Evolutionary conservation across 2,888 invertebrate genomes (phyloP).

Genomic region (Drosophila mimica): DNA sequence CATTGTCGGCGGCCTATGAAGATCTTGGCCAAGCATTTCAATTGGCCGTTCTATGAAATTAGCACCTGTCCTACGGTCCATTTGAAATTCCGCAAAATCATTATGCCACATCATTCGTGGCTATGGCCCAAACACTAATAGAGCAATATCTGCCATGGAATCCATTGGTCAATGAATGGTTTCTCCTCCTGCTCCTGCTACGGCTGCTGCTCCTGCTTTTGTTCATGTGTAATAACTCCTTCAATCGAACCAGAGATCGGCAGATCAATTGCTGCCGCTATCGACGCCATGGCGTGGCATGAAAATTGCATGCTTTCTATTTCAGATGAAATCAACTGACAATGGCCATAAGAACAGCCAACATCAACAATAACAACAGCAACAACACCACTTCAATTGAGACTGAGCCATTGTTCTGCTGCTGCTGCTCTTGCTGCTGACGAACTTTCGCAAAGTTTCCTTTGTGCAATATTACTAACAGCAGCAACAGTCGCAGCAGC

Average conservation of each 20-base stretch:
- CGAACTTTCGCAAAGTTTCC: conserved; percentile 78
- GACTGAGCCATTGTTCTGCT: conserved; percentile 71
- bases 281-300: conserved; percentile 75
- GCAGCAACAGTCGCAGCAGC: conserved; percentile 46
- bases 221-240: conserved; percentile 80
- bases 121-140: conserved; percentile 73
- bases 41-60: conserved; percentile 82
- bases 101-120: conserved; percentile 71
- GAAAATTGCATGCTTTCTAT: conserved; percentile 81
- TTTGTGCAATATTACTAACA: conserved; percentile 80
- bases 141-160: conserved; percentile 72
- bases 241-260: conserved; percentile 75
- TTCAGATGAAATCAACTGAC: conserved; percentile 80
- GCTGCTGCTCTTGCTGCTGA: conserved; percentile 53
- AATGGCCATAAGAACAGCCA: conserved; percentile 68
- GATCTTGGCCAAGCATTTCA: conserved; percentile 70
- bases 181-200: conserved; percentile 8
- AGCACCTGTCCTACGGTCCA: conserved; percentile 83
- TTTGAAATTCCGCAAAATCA: conserved; percentile 83
- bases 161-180: conserved; percentile 50
- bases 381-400: conserved; percentile 63
- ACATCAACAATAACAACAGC: conserved; percentile 29
- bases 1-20: conserved; percentile 69
- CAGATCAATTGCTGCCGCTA: conserved; percentile 80
- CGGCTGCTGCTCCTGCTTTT: conserved; percentile 33